phyloP scores from a whole-genome alignment of 1,140 invertebrate genomes.

The Drosophila cardini region DNA sequence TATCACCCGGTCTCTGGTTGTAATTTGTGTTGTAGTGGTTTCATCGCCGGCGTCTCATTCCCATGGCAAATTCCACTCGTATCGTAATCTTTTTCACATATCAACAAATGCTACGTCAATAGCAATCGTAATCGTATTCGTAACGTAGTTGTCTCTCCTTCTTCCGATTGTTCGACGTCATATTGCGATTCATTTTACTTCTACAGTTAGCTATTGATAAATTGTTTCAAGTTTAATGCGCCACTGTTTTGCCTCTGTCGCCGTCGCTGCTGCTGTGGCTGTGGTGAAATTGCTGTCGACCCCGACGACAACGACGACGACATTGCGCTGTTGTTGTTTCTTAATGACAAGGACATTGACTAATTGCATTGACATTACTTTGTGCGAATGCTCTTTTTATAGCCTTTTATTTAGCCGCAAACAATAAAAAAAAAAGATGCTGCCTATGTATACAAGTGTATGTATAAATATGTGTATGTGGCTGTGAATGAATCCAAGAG shows the following conservation, averaged over 20 bases:
- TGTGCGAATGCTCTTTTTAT: slow-evolving; percentile 71
- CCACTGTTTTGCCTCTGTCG: slow-evolving; percentile 6
- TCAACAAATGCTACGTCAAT: slow-evolving; percentile 19
- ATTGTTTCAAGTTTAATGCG: slow-evolving; percentile 47
- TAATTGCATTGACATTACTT: slow-evolving; percentile 83
- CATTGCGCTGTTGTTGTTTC: slow-evolving; percentile 36
- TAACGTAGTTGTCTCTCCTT: slow-evolving; percentile 20
- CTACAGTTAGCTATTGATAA: slow-evolving; percentile 45
- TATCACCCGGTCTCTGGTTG: slow-evolving; percentile 44
- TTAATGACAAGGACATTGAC: slow-evolving; percentile 79
- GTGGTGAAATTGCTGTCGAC: slow-evolving; percentile 57
- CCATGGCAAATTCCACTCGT: slow-evolving; percentile 60
- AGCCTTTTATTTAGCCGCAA: slow-evolving; percentile 69
- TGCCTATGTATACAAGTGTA: slow-evolving; percentile 15
- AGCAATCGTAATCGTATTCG: slow-evolving; percentile 24
- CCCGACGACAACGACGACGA: slow-evolving; percentile 7
- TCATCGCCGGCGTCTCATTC: slow-evolving; percentile 3
- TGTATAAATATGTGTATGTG: slow-evolving; percentile 29
- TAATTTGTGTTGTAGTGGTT: slow-evolving; percentile 36
- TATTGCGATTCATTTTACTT: slow-evolving; percentile 37
- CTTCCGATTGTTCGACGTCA: slow-evolving; percentile 61
- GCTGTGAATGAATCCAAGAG: slow-evolving; percentile 66
- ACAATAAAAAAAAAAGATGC: slow-evolving; percentile 62
- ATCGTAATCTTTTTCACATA: neutral
- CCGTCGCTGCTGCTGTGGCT: neutral